A percentile compares a stretch with the other conserved stretches of the same genome.
These are phyloP conservation scores for Pantherophis guttatus DNA, from an alignment of 2,113 vertebrate genomes.

Conservation along the genomic window DNA sequence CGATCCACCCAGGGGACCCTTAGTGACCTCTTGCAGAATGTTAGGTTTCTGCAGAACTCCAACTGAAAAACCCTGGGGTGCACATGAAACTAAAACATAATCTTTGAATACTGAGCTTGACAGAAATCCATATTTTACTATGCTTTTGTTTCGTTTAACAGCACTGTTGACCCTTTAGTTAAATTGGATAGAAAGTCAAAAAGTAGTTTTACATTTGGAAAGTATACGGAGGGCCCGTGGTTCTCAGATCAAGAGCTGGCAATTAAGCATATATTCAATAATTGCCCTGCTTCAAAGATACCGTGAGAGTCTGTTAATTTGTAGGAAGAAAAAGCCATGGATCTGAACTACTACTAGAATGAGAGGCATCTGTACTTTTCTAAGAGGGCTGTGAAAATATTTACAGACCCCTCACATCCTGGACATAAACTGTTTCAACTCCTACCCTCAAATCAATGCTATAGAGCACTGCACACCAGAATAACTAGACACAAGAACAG, in stretches of 20 bases:
- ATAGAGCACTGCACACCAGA: too few relatives aligned
- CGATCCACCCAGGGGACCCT: neutral
- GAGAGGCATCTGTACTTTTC: neutral
- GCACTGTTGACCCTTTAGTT: neutral
- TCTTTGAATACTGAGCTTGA: neutral
- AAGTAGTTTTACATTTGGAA: neutral
- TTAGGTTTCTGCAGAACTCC: neutral
- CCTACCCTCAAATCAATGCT: too few relatives aligned
- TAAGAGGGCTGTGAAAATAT: too few relatives aligned
- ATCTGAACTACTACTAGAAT: neutral
- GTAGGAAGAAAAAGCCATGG: neutral
- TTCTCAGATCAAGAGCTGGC: neutral
- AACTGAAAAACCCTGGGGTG: neutral
- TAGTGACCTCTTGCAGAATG: neutral
- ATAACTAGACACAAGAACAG: too few relatives aligned
- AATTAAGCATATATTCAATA: neutral
- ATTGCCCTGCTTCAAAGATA: neutral
- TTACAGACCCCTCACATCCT: too few relatives aligned
- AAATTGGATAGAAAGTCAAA: neutral
- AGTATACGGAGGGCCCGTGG: neutral
- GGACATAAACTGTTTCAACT: too few relatives aligned
- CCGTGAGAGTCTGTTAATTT: neutral
- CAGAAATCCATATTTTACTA: neutral
- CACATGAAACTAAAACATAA: neutral
- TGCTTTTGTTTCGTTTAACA: neutral